Evolutionary conservation across 37 sponge, comb jelly and placozoan genomes (phyloP), one percentile per base, ranked within the genome.

Genomic region (Diacarnus erythraeanus): DNA sequence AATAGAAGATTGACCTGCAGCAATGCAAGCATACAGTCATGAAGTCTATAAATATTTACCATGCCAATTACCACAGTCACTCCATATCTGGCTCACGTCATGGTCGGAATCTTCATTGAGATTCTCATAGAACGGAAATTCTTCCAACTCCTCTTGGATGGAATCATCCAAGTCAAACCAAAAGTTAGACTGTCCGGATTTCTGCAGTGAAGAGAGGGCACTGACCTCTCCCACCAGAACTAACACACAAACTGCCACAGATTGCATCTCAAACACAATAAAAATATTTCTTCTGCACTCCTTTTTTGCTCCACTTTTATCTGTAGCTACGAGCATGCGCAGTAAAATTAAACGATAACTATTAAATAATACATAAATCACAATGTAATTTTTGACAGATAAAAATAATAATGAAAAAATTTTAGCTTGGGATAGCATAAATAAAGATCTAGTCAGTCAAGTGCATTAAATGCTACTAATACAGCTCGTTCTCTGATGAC

Each of bases 1-100:
- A 65, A 78, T 83, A 29, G 38, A 56, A 22, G 84, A 68, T 38
- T 71, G 70, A 26, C 78, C 86, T 85, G 58, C 26, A 26, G 17
- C 4, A 60, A 60, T 26, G 5, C 3, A 6, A 60, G 27, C 23
- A 60, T 60, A 17, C 3, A 26, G 9, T 60, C 23, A n/a, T 60
- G 61, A 39, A 22, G 9, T 47, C 12, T 25, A 27, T 3, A 10
- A 5, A 69, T 69, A 38, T 36, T 44, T 30, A 69, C 36, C 26
- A n/a, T 54, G 69, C 68, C 51, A 47, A 12, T 65, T 65, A 65
- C 66, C 34, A 30, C 66, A 65, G 9, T 65, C 31, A 6, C 35
- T 65, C 66, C 66, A 65, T 65, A 65, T 65, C 66, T 31, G 34
- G 33, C 34, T 30, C 17, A 3, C 34, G 17, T 31, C 6, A 15